Evolutionary conservation across 2,797 vertebrate species (phyloP).

Genomic region (Schizopygopsis malacanthus): DNA sequence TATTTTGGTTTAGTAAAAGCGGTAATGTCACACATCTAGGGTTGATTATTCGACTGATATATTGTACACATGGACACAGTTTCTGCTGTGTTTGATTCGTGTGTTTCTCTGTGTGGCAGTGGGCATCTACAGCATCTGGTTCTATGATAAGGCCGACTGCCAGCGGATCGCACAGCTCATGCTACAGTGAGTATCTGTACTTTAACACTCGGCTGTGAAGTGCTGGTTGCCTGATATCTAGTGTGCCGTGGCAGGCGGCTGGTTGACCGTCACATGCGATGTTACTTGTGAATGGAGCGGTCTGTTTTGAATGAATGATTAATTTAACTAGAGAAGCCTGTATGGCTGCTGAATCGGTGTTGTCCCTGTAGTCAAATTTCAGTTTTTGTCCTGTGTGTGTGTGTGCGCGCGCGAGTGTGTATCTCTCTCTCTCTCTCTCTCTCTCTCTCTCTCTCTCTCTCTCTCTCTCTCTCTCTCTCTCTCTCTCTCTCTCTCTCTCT

Average conservation of each 20-base stretch:
- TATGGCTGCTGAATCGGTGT: background rate
- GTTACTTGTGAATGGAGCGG: background rate
- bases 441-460: too few relatives aligned
- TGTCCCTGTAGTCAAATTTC: background rate
- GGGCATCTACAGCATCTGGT: slow-evolving; percentile 99
- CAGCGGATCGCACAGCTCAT: slow-evolving; percentile 97
- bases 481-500: too few relatives aligned
- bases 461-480: too few relatives aligned
- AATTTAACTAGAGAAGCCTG: background rate
- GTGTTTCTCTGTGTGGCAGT: slow-evolving; percentile 73
- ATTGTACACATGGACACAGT: background rate
- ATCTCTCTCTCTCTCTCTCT: too few relatives aligned
- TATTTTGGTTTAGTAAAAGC: background rate
- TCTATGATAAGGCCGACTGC: slow-evolving; percentile 97
- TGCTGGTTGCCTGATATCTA: background rate
- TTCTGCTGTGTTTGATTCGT: background rate
- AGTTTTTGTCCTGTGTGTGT: background rate
- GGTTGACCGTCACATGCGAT: too few relatives aligned
- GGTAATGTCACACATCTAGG: background rate
- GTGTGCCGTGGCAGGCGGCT: background rate
- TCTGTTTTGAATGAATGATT: background rate
- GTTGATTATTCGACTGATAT: background rate
- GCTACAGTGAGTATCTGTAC: slow-evolving; percentile 87
- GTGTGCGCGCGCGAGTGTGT: too few relatives aligned
- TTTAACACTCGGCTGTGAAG: background rate